Evolutionary conservation across 23 tunicate species (phyloP).

Genomic region (Botrylloides violaceus): DNA sequence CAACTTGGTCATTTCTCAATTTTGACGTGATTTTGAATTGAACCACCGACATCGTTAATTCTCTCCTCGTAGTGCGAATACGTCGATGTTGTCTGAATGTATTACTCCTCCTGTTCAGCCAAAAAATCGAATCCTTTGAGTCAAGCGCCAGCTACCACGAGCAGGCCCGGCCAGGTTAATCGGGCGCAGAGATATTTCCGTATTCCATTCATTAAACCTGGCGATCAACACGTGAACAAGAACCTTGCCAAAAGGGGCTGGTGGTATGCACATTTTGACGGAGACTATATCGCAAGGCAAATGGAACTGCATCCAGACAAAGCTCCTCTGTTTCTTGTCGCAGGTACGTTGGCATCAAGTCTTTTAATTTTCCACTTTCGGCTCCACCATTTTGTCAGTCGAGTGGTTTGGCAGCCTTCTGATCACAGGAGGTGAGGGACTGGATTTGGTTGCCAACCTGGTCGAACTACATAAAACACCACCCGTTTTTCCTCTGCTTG

Average conservation of each 20-base stretch:
- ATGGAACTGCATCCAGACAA: slow-evolving; percentile 99
- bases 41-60: too few species aligned
- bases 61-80: too few species aligned
- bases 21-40: too few species aligned
- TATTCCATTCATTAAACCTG: slow-evolving; percentile 72
- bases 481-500: not conserved
- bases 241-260: slow-evolving; percentile 61
- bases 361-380: not conserved
- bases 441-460: not conserved
- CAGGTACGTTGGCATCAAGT: slow-evolving; percentile 39
- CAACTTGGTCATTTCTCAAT: too few species aligned
- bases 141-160: not conserved
- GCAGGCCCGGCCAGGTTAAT: not conserved
- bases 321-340: slow-evolving; percentile 65
- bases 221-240: slow-evolving; percentile 45
- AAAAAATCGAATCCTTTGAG: not conserved
- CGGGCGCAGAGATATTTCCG: slow-evolving; percentile 70
- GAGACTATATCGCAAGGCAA: slow-evolving; percentile 85
- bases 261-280: slow-evolving; percentile 99
- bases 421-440: too few species aligned
- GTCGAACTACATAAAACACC: not conserved
- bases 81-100: too few species aligned
- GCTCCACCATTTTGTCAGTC: too few species aligned
- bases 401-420: too few species aligned
- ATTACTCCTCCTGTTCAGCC: not conserved